Conservation (phyloP, 2,113 vertebrate species). For the Solea solea region DNA sequence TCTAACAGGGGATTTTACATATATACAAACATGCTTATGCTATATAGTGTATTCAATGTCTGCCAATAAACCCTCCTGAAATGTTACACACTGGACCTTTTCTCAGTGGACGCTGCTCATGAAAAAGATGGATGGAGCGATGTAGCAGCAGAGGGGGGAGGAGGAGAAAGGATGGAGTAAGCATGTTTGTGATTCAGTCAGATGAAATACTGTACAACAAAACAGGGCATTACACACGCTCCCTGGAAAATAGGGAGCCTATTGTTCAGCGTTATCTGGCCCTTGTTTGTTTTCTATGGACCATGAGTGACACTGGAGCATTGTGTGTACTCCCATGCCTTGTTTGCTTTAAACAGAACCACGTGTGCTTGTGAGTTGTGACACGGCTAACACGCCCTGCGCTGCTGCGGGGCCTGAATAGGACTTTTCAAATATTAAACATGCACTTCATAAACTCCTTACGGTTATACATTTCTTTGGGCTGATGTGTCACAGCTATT, state of each 20-base stretch:
- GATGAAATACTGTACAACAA: constrained; percentile 61
- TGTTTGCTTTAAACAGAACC: constrained; percentile 75
- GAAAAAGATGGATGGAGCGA: constrained; percentile 6
- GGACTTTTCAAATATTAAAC: constrained; percentile 67
- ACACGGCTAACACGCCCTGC: constrained; percentile 64
- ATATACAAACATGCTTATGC: too few relatives aligned
- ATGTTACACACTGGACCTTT: background rate
- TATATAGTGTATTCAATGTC: too few relatives aligned
- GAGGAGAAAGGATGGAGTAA: background rate
- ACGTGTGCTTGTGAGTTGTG: constrained; percentile 75
- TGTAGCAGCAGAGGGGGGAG: constrained; percentile 4
- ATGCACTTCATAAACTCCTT: constrained; percentile 43
- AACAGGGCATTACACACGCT: constrained; percentile 64
- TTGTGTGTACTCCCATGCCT: constrained; percentile 71
- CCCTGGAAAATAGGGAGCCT: constrained; percentile 71
- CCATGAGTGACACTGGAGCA: constrained; percentile 66
- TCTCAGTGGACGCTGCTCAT: background rate
- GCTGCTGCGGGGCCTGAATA: constrained; percentile 58
- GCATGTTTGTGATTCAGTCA: constrained; percentile 66
- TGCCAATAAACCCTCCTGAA: background rate
- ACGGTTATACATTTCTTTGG: constrained; percentile 35
- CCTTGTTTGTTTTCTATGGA: constrained; percentile 72
- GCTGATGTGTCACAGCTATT: constrained; percentile 40
- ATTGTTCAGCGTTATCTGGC: constrained; percentile 80
- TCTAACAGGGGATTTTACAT: too few relatives aligned